Base-by-base conservation (phyloP, 1,140 invertebrate species). In the Lutraria rhynchaena region DNA sequence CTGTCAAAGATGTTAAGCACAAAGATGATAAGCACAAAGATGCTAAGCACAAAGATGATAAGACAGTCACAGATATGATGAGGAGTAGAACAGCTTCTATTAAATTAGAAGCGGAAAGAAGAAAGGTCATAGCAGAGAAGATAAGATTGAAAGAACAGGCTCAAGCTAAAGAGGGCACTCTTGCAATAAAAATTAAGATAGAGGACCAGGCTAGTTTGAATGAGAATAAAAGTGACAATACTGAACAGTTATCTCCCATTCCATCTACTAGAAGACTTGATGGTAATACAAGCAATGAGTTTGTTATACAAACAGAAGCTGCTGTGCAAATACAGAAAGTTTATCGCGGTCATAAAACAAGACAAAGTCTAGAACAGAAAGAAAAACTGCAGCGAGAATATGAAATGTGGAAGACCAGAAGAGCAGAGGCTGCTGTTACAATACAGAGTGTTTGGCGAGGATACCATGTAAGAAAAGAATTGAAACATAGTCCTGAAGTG, bases 361-460 rank as follows among this genome's bases (percentile, higher is more conserved):
- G 60, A 78, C 41, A 67, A 19, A n/a, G 46, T 35, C 13, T 61
- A 1, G 51, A 69, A 78, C 44, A 9, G 17, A 76, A 35, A 29
- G 41, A 46, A n/a, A 29, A 57, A 37, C 31, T 81, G 27, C 53
- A 81, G 3, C 29, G 33, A 46, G 67, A 81, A 31, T 81, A 81
- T 63, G 57, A 71, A 37, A 51, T 49, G 19, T 73, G 77, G 67
- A 73, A 71, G n/a, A 37, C 2, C 7, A 53, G 60, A 35, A 29
- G 67, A 61, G 46, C 24, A 24, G 15, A 73, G 9, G 77, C 77
- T 49, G 69, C 67, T 33, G 24, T 51, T 33, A 44, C 55, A 27
- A 71, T 81, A n/a, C 77, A 81, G 29, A 73, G 67, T 53, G 51
- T n/a, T 13, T 81, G 77, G 77, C 60, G 77, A 60, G 77, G 77